These are phyloP conservation scores for Kuschelorhynchus macadamiae DNA, from an alignment of 2,888 invertebrate species.

Conservation along the genomic window DNA sequence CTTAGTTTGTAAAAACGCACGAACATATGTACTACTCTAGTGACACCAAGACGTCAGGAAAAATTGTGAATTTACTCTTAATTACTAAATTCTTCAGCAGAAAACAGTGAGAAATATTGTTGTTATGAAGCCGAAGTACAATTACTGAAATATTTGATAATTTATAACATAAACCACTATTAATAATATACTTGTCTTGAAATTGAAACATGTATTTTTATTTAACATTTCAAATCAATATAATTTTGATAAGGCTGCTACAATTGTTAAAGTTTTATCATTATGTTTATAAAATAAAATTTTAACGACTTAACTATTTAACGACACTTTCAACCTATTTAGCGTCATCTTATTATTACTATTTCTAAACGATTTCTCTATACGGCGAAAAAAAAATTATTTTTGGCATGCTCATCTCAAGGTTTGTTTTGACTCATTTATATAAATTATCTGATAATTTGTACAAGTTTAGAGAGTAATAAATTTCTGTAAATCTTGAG, in stretches of 20 bases:
- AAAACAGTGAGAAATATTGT: too few species aligned
- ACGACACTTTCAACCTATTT: conserved; percentile 15
- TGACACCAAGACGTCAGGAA: too few species aligned
- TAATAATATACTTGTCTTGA: background rate
- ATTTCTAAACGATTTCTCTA: background rate
- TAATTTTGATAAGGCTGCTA: conserved; percentile 5
- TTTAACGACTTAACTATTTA: conserved; percentile 5
- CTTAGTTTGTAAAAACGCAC: too few species aligned
- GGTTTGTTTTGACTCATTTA: conserved; percentile 12
- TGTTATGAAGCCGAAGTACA: too few species aligned
- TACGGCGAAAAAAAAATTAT: too few species aligned
- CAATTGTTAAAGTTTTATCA: conserved; percentile 4
- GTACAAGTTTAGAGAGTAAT: conserved; percentile 7
- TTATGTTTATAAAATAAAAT: conserved; percentile 22
- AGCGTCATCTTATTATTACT: conserved; percentile 7
- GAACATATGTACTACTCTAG: too few species aligned
- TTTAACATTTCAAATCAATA: conserved; percentile 1
- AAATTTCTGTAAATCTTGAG: conserved; percentile 12
- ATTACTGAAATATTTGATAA: background rate
- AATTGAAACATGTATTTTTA: conserved; percentile 13
- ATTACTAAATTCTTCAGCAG: too few species aligned
- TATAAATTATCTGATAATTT: conserved; percentile 20
- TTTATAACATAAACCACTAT: background rate
- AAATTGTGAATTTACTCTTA: too few species aligned
- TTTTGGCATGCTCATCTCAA: background rate